Conservation (phyloP, 1,140 invertebrate species). For the Drosophila sp. region DNA sequence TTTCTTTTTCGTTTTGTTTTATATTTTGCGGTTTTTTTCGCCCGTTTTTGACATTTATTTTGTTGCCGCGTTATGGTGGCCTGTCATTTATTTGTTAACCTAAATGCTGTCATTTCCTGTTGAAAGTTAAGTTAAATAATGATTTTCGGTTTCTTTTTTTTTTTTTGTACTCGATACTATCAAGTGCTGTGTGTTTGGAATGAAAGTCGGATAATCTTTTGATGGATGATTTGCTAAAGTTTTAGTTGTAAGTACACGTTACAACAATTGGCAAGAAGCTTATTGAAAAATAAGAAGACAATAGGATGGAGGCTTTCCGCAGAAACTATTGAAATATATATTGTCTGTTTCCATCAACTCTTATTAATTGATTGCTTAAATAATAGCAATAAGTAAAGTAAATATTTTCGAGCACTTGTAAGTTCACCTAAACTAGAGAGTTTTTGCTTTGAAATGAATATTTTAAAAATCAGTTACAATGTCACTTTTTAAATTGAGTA, state of each 20-base stretch:
- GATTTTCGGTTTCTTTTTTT: conserved; percentile 17
- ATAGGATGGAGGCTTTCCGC: too few relatives aligned
- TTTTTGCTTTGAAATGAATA: too few relatives aligned
- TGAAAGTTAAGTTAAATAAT: conserved; percentile 64
- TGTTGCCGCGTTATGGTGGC: conserved; percentile 34
- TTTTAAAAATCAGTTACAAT: too few relatives aligned
- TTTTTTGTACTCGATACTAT: neutral
- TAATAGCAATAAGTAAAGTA: too few relatives aligned
- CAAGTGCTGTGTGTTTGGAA: conserved; percentile 37
- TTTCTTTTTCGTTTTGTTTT: conserved; percentile 33
- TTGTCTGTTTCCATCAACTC: neutral
- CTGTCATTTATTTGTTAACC: conserved; percentile 57
- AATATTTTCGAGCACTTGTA: too few relatives aligned
- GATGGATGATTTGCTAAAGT: conserved; percentile 4
- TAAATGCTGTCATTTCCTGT: conserved; percentile 68
- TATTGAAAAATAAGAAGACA: neutral
- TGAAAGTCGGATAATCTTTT: conserved; percentile 12
- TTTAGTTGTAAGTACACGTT: neutral
- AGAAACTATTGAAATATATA: neutral
- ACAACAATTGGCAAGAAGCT: neutral
- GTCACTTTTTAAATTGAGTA: too few relatives aligned
- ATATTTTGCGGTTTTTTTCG: conserved; percentile 26
- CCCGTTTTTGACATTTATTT: conserved; percentile 51
- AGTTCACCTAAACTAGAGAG: too few relatives aligned
- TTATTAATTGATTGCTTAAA: too few relatives aligned